Conservation (phyloP, 2,797 vertebrate species). For the Silurus aristotelis region DNA sequence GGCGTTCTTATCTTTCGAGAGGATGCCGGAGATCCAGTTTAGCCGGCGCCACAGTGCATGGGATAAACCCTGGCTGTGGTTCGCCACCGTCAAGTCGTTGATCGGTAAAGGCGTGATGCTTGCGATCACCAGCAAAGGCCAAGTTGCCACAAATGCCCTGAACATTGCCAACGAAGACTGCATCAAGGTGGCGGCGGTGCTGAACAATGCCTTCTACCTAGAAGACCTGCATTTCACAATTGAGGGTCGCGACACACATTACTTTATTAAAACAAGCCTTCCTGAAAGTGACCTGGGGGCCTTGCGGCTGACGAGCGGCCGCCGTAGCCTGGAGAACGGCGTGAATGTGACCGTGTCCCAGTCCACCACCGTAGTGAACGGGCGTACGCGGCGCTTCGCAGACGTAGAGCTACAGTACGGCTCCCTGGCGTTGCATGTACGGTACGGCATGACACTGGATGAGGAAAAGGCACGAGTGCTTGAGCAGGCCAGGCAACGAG, state of each 20-base stretch:
- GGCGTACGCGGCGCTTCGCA: slow-evolving; percentile 93
- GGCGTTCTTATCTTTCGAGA: slow-evolving; percentile 94
- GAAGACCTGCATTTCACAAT: slow-evolving; percentile 95
- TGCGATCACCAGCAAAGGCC: slow-evolving; percentile 88
- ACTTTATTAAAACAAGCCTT: slow-evolving; percentile 95
- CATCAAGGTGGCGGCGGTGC: slow-evolving; percentile 95
- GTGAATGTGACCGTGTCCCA: slow-evolving; percentile 96
- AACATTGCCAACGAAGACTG: slow-evolving; percentile 99
- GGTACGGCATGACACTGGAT: slow-evolving; percentile 93
- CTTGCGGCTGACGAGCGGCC: slow-evolving; percentile 89
- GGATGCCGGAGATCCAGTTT: slow-evolving; percentile 93
- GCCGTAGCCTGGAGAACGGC: slow-evolving; percentile 92
- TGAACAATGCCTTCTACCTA: slow-evolving; percentile 96
- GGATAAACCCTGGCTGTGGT: slow-evolving; percentile 93
- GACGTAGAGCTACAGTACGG: slow-evolving; percentile 96
- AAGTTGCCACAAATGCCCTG: slow-evolving; percentile 92
- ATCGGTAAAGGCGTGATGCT: slow-evolving; percentile 98
- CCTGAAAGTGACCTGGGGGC: slow-evolving; percentile 93
- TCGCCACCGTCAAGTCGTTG: slow-evolving; percentile 89
- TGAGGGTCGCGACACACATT: slow-evolving; percentile 94
- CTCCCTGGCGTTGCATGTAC: slow-evolving; percentile 89
- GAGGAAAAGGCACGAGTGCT: slow-evolving; percentile 95
- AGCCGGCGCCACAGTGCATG: slow-evolving; percentile 76
- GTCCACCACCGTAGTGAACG: slow-evolving; percentile 93
- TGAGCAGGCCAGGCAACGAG: slow-evolving; percentile 93